These are phyloP conservation scores for Coregonus sp. DNA, from an alignment of 2,797 vertebrate genomes.

Conservation along the genomic window DNA sequence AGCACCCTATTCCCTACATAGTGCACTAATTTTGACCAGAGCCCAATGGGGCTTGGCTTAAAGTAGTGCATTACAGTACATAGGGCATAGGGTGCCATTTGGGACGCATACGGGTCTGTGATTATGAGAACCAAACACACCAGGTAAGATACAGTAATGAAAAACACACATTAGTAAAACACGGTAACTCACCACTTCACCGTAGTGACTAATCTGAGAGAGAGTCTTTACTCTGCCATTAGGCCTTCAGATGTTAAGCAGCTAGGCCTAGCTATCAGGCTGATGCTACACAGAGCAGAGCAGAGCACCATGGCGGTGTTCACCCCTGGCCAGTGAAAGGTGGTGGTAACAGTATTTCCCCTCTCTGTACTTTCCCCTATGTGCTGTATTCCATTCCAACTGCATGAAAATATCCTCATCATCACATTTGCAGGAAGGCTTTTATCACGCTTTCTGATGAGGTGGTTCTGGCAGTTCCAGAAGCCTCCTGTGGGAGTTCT, in stretches of 20 bases:
- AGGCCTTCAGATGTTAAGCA: constrained; percentile 9
- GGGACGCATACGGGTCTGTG: no score
- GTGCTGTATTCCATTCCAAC: constrained; percentile 19
- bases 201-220: constrained; percentile 9
- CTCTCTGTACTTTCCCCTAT: constrained; percentile 14
- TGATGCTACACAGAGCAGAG: constrained; percentile 34
- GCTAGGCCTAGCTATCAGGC: background rate
- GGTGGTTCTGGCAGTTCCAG: constrained; percentile 28
- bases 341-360: background rate
- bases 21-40: no score
- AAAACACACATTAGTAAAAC: constrained; percentile 25
- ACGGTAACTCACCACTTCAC: constrained; percentile 1
- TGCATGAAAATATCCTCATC: constrained; percentile 31
- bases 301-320: background rate
- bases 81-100: no score
- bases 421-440: constrained; percentile 21
- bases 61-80: no score
- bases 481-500: constrained; percentile 12
- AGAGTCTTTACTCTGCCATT: constrained; percentile 35
- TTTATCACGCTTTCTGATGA: constrained; percentile 39
- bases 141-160: constrained; percentile 27
- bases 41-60: no score
- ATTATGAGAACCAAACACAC: constrained; percentile 39
- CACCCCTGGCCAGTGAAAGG: constrained; percentile 7
- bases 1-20: no score